phyloP scores from a whole-genome alignment of 1,140 invertebrate species.

The Drosophila oshimai region DNA sequence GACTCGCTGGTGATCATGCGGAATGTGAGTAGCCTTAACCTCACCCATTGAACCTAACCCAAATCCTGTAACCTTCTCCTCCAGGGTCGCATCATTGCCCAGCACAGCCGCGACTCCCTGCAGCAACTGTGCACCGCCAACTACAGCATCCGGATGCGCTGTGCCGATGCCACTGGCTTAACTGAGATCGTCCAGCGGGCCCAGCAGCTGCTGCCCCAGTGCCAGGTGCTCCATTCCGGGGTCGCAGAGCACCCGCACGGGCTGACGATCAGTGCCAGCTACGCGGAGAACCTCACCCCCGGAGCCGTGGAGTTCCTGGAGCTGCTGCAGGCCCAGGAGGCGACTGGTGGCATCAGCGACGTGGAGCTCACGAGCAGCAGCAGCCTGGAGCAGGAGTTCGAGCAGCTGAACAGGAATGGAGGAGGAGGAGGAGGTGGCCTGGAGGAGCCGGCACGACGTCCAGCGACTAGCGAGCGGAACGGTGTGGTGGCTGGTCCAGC shows the following conservation, averaged over 20 bases:
- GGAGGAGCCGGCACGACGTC: neutral
- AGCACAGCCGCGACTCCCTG: constrained; percentile 72
- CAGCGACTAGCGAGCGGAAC: neutral
- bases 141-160: constrained; percentile 59
- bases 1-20: constrained; percentile 87
- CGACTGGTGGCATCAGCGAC: constrained; percentile 28
- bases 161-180: constrained; percentile 35
- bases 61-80: neutral
- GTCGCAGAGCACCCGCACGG: constrained; percentile 2
- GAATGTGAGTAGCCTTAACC: constrained; percentile 83
- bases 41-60: no score
- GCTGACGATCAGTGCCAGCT: constrained; percentile 48
- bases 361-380: constrained; percentile 50
- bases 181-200: constrained; percentile 26
- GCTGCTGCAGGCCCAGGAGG: constrained; percentile 50
- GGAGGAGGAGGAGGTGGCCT: no score
- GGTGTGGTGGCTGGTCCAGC: constrained; percentile 83
- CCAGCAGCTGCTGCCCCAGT: constrained; percentile 25
- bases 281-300: constrained; percentile 43
- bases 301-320: constrained; percentile 48
- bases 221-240: constrained; percentile 24
- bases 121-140: constrained; percentile 63
- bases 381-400: constrained; percentile 72
- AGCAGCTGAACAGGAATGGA: constrained; percentile 54
- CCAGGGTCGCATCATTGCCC: constrained; percentile 77